Conservation (phyloP, 2,888 invertebrate species). For the Venusia cambrica region DNA sequence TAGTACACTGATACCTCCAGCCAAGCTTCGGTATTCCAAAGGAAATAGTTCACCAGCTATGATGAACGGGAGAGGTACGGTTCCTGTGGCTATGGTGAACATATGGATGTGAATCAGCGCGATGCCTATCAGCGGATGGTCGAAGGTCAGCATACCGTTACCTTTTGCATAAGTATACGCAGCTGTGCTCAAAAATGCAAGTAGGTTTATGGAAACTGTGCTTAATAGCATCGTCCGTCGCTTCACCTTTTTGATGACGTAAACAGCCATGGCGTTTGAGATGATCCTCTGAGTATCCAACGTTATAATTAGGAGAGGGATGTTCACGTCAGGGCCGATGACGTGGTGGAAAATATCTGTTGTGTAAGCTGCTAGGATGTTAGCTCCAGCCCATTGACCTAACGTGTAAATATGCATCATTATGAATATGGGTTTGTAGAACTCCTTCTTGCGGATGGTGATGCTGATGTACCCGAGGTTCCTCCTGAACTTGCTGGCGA, state of each 20-base stretch:
- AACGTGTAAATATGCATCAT: constrained; percentile 43
- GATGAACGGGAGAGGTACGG: constrained; percentile 84
- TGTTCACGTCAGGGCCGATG: constrained; percentile 43
- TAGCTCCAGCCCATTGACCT: constrained; percentile 40
- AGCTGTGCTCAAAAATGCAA: constrained; percentile 48
- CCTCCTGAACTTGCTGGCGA: constrained; percentile 32
- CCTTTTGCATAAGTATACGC: constrained; percentile 50
- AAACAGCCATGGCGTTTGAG: constrained; percentile 52
- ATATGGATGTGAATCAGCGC: constrained; percentile 60
- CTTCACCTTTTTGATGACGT: constrained; percentile 58
- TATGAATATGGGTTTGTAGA: constrained; percentile 47
- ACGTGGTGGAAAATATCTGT: constrained; percentile 53
- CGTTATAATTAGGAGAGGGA: constrained; percentile 52
- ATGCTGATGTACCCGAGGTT: constrained; percentile 35
- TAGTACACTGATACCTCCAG: constrained; percentile 61
- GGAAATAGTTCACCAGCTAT: constrained; percentile 86
- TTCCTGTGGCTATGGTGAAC: constrained; percentile 77
- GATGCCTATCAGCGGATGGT: constrained; percentile 49
- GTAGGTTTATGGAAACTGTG: constrained; percentile 50
- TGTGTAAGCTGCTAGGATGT: constrained; percentile 37
- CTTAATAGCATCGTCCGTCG: constrained; percentile 55
- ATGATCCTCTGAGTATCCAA: constrained; percentile 57
- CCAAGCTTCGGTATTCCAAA: constrained; percentile 79
- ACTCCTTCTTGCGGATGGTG: constrained; percentile 41
- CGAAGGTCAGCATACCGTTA: constrained; percentile 33